Evolutionary conservation across 2,113 vertebrate genomes (phyloP).

Genomic region (Herpetotheres cachinnans): DNA sequence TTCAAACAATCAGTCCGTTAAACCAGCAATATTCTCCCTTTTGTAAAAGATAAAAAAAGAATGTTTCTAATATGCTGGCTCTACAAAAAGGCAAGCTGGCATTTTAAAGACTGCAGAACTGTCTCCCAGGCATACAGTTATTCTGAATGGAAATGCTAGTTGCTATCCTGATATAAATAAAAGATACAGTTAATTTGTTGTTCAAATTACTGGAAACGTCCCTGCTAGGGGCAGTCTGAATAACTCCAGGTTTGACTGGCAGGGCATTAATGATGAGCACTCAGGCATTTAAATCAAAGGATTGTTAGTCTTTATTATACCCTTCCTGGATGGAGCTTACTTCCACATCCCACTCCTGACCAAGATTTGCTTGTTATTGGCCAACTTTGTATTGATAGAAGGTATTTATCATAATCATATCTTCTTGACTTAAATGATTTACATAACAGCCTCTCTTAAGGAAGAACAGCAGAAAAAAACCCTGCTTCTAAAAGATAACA

Average conservation of each 20-base stretch:
- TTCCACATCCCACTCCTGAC: neutral
- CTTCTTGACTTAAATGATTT: neutral
- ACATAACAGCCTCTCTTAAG: neutral
- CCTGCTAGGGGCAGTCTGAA: neutral
- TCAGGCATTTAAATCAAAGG: constrained; percentile 9
- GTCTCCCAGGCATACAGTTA: neutral
- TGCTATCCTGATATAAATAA: constrained; percentile 47
- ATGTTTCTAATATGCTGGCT: neutral
- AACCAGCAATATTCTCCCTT: neutral
- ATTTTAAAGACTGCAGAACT: neutral
- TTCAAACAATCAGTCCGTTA: neutral
- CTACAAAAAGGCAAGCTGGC: neutral
- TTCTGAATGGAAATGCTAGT: neutral
- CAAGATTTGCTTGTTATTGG: neutral
- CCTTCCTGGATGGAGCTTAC: neutral
- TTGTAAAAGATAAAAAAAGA: neutral
- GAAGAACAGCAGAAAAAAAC: neutral
- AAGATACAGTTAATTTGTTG: constrained; percentile 44
- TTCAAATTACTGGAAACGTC: neutral
- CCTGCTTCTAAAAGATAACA: neutral
- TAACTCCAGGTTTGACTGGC: constrained; percentile 27
- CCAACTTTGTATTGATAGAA: neutral
- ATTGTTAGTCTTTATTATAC: neutral
- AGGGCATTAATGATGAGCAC: neutral
- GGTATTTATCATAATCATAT: neutral